A percentile compares a stretch with the other conserved stretches of the same genome.
Conservation (phyloP, 2,113 vertebrate species). For the Pithys albifrons region DNA sequence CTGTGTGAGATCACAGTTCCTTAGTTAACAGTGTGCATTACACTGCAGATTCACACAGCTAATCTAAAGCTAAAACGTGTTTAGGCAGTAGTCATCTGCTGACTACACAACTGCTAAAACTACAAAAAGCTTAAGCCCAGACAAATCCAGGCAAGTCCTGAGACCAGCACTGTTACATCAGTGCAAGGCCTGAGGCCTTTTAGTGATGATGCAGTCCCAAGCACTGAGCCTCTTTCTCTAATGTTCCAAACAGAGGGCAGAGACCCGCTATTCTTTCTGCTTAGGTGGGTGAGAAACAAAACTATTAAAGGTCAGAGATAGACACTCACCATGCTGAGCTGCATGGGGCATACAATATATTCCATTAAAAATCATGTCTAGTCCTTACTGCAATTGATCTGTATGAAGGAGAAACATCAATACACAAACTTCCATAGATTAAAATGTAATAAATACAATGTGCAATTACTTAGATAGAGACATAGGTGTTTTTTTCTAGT, state of each 20-base stretch:
- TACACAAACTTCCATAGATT: not conserved
- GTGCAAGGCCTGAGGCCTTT: not conserved
- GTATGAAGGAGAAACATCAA: not conserved
- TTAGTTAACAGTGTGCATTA: not conserved
- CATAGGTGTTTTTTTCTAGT: accelerated
- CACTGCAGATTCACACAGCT: not conserved
- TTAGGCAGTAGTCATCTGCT: not conserved
- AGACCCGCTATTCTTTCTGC: not conserved
- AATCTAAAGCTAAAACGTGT: not conserved
- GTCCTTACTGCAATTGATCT: not conserved
- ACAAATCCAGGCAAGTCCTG: not conserved
- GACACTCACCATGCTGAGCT: not conserved
- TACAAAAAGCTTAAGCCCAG: not conserved
- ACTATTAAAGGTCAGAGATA: not conserved
- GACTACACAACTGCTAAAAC: not conserved
- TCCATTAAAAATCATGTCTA: not conserved
- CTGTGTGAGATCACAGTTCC: not conserved
- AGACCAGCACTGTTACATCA: not conserved
- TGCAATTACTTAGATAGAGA: not conserved
- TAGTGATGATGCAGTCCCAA: not conserved
- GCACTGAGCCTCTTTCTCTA: not conserved
- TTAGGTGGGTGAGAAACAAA: not conserved
- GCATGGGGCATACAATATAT: not conserved
- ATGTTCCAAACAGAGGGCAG: not conserved
- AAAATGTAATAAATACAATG: not conserved